These are phyloP conservation scores for Oegoconia quadripuncta DNA, from an alignment of 2,888 invertebrate species.

Conservation along the genomic window DNA sequence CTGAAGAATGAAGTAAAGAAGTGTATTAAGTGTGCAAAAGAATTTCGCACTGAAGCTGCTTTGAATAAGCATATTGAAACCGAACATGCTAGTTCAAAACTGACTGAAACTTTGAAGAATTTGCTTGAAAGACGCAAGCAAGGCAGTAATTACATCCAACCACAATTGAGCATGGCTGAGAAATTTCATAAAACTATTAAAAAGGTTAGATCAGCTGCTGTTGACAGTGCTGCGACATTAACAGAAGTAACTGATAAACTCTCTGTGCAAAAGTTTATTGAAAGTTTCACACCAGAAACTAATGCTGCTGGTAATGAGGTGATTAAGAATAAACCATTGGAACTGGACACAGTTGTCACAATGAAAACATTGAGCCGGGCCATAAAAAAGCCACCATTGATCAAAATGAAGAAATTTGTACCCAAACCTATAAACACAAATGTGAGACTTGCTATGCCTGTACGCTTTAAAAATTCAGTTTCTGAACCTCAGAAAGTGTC, in stretches of 20 bases:
- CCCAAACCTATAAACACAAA: constrained; percentile 5
- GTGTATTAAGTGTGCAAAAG: constrained; percentile 53
- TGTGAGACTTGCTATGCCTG: constrained; percentile 42
- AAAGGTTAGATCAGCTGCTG: constrained; percentile 28
- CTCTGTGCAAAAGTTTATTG: constrained; percentile 59
- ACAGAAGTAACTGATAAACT: constrained; percentile 29
- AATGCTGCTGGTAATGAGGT: too few species aligned
- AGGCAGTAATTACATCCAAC: constrained; percentile 1
- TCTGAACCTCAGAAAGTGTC: constrained; percentile 29
- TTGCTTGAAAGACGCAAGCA: constrained; percentile 48
- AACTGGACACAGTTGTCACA: constrained; percentile 22
- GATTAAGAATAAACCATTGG: constrained; percentile 18
- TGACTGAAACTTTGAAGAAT: constrained; percentile 58
- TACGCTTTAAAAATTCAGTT: constrained; percentile 33
- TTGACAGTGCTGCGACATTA: constrained; percentile 31
- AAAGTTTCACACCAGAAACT: constrained; percentile 55
- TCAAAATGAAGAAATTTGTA: constrained; percentile 48
- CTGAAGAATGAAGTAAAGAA: constrained; percentile 37
- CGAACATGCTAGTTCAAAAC: constrained; percentile 46
- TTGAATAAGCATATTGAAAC: constrained; percentile 40
- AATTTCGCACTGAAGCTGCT: constrained; percentile 38
- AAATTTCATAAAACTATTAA: constrained; percentile 44
- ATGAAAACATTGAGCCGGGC: constrained; percentile 27
- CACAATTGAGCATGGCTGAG: constrained; percentile 23
- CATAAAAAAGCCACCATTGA: constrained; percentile 23